Evolutionary conservation across 2,113 vertebrate genomes (phyloP).

Genomic region (Nerophis ophidion): DNA sequence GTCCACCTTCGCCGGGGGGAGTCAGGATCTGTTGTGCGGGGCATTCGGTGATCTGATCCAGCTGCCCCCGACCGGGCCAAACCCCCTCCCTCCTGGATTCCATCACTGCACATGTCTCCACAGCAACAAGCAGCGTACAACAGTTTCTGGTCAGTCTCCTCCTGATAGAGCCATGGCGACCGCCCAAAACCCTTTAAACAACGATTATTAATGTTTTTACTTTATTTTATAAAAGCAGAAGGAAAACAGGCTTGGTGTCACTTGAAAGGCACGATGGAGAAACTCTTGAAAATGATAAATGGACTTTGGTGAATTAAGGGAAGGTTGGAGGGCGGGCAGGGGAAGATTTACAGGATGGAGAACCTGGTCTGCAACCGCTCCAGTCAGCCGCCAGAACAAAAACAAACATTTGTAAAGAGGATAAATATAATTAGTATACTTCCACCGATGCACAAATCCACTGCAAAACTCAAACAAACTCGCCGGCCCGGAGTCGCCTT

Average conservation of each 20-base stretch:
- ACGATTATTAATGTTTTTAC: slow-evolving; percentile 21
- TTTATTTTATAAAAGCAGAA: slow-evolving; percentile 17
- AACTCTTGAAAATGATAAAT: slow-evolving; percentile 9
- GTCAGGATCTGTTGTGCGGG: slow-evolving; percentile 39
- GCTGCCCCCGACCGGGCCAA: slow-evolving; percentile 25
- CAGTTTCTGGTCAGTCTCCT: slow-evolving; percentile 67
- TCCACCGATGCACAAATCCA: slow-evolving; percentile 45
- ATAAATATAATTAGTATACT: slow-evolving; percentile 55
- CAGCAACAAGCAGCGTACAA: slow-evolving; percentile 63
- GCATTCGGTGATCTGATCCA: slow-evolving; percentile 48
- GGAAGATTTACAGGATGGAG: slow-evolving; percentile 19
- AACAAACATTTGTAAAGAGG: slow-evolving; percentile 59
- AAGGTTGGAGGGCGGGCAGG: neutral
- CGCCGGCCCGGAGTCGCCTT: slow-evolving; percentile 54
- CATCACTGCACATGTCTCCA: slow-evolving; percentile 63
- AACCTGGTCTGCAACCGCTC: slow-evolving; percentile 11
- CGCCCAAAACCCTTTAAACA: slow-evolving; percentile 62
- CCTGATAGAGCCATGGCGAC: slow-evolving; percentile 61
- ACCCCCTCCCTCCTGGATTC: slow-evolving; percentile 63
- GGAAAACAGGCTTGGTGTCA: slow-evolving; percentile 27
- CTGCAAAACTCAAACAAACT: slow-evolving; percentile 57
- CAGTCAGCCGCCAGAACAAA: slow-evolving; percentile 37
- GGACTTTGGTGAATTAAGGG: slow-evolving; percentile 4
- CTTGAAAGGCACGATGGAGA: slow-evolving; percentile 39
- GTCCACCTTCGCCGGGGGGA: slow-evolving; percentile 19